These are phyloP conservation scores for Macrochelys suwanniensis DNA, from an alignment of 2,797 vertebrate genomes.

Conservation along the genomic window DNA sequence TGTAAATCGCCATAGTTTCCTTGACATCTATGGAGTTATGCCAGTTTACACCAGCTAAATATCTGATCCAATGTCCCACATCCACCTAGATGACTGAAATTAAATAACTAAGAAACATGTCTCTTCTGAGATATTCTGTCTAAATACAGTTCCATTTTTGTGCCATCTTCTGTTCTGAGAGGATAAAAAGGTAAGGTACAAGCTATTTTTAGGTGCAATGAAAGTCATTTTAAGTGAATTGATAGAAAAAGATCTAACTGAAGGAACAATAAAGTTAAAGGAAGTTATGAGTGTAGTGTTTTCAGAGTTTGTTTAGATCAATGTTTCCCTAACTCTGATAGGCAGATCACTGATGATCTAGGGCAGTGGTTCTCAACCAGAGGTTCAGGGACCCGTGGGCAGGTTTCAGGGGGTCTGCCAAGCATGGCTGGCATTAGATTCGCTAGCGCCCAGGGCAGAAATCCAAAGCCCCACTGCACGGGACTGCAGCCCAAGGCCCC, in stretches of 20 bases:
- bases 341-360: not conserved
- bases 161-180: not conserved
- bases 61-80: not conserved
- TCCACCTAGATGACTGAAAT: not conserved
- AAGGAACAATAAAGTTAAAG: constrained; percentile 43
- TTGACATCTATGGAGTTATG: not conserved
- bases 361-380: not conserved
- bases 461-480: no score
- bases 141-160: constrained; percentile 32
- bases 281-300: constrained; percentile 44
- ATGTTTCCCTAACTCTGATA: constrained; percentile 27
- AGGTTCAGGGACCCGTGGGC: no score
- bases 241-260: constrained; percentile 59
- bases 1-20: not conserved
- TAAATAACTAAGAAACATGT: constrained; percentile 5
- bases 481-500: no score
- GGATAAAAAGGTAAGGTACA: constrained; percentile 45
- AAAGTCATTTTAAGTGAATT: constrained; percentile 51
- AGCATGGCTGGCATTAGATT: no score
- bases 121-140: constrained; percentile 20
- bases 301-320: constrained; percentile 32
- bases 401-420: no score
- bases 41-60: constrained; percentile 16
- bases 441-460: no score
- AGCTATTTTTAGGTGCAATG: constrained; percentile 56